phyloP scores from a whole-genome alignment of 2,888 invertebrate genomes.

The Exocentrus adspersus region DNA sequence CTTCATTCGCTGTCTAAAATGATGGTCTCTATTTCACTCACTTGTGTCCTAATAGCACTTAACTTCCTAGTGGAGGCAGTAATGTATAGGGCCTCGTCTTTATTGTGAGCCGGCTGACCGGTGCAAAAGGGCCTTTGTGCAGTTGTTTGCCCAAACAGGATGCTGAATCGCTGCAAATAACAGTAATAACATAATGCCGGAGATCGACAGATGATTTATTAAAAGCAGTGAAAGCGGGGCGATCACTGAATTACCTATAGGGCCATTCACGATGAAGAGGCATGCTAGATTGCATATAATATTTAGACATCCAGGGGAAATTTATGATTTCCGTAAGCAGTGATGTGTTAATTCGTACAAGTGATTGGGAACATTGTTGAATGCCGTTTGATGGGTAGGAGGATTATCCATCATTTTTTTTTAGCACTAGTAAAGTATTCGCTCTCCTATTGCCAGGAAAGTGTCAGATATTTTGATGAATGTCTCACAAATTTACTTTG shows the following conservation, averaged over 20 bases:
- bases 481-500: too few relatives aligned
- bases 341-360: slow-evolving; percentile 50
- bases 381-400: not conserved
- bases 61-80: slow-evolving; percentile 44
- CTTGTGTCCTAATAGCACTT: slow-evolving; percentile 46
- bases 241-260: slow-evolving; percentile 20
- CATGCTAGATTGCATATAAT: slow-evolving; percentile 46
- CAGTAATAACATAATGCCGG: slow-evolving; percentile 59
- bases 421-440: too few relatives aligned
- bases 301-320: slow-evolving; percentile 51
- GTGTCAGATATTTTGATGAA: too few relatives aligned
- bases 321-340: slow-evolving; percentile 49
- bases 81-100: slow-evolving; percentile 45
- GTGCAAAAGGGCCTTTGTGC: slow-evolving; percentile 56
- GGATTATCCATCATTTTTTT: not conserved
- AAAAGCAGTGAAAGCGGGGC: slow-evolving; percentile 34
- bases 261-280: slow-evolving; percentile 46
- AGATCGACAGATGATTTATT: slow-evolving; percentile 61
- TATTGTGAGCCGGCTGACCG: slow-evolving; percentile 51
- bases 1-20: not conserved
- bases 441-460: too few relatives aligned
- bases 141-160: slow-evolving; percentile 51
- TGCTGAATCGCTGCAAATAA: slow-evolving; percentile 61
- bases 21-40: slow-evolving; percentile 32
- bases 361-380: slow-evolving; percentile 3